Evolutionary conservation across 2,888 invertebrate species (phyloP).

Genomic region (Papilio elwesi): DNA sequence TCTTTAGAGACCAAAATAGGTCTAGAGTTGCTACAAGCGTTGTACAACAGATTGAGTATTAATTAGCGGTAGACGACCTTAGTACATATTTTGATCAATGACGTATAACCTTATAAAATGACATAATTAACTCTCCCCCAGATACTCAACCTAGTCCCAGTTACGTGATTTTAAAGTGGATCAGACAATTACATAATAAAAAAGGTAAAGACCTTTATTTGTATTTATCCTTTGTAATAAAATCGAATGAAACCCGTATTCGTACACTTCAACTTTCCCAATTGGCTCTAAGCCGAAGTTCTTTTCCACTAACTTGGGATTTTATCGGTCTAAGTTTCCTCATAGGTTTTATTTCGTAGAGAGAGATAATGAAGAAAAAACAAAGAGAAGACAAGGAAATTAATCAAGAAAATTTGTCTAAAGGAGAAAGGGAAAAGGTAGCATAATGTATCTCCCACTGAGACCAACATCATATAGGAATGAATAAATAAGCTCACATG

Average conservation of each 20-base stretch:
- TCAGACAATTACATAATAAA: conserved; percentile 3
- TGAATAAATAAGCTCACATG: too few relatives aligned
- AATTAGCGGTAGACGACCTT: too few relatives aligned
- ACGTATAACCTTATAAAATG: too few relatives aligned
- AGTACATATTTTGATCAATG: too few relatives aligned
- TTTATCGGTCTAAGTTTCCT: conserved; percentile 7
- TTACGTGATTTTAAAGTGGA: not conserved
- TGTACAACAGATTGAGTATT: too few relatives aligned
- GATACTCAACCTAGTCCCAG: not conserved
- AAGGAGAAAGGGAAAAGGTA: not conserved
- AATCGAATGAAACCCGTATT: conserved; percentile 19
- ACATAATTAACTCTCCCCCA: too few relatives aligned
- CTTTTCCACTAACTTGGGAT: conserved; percentile 14
- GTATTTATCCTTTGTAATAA: conserved; percentile 8
- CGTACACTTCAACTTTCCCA: conserved; percentile 17
- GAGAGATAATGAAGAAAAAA: conserved; percentile 4
- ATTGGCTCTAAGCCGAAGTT: conserved; percentile 19
- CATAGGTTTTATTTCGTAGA: conserved; percentile 12
- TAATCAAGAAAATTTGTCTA: not conserved
- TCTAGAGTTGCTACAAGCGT: too few relatives aligned
- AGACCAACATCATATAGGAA: too few relatives aligned
- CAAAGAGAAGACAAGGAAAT: conserved; percentile 9
- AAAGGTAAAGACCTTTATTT: conserved; percentile 12
- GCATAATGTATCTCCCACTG: too few relatives aligned
- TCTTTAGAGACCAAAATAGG: too few relatives aligned